Evolutionary conservation across 2,888 invertebrate species (phyloP), one percentile per base, ranked within the genome.

Genomic region (Leucoma salicis): DNA sequence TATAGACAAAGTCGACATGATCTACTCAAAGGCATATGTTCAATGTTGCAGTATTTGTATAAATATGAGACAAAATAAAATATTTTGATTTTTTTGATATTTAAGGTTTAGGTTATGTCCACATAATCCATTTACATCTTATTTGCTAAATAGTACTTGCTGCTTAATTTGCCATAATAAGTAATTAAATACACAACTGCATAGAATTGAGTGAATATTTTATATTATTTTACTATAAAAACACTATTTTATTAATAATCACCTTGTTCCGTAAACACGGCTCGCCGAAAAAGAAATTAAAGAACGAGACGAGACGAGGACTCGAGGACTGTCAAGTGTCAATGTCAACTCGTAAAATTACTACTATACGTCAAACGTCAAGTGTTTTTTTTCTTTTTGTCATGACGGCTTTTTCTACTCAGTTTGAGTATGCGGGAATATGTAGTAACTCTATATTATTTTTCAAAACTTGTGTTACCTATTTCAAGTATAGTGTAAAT

Each of bases 1-100:
- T 53, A 69, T 51, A 14, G 18, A 25, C n/a, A n/a, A 66, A 57
- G 60, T 63, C 70, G 70, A 43, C 54, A 66, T 71, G 80, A 58
- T 82, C 83, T 81, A 81, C 77, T 73, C 24, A 4, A 66, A 78
- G 80, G 81, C 77, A 40, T n/a, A 29, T 14, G 21, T n/a, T n/a
- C n/a, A n/a, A n/a, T n/a, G n/a, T n/a, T n/a, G n/a, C n/a, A n/a
- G n/a, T n/a, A n/a, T n/a, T n/a, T n/a, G n/a, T n/a, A n/a, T n/a
- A n/a, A n/a, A n/a, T n/a, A n/a, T n/a, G n/a, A n/a, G n/a, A n/a
- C n/a, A n/a, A n/a, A n/a, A n/a, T n/a, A n/a, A n/a, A n/a, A n/a
- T n/a, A n/a, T n/a, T n/a, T n/a, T n/a, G n/a, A n/a, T n/a, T n/a
- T n/a, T n/a, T n/a, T n/a, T n/a, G n/a, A n/a, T n/a, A n/a, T n/a